Conservation (phyloP, 2,888 invertebrate genomes). For the Cybosia mesomella region DNA sequence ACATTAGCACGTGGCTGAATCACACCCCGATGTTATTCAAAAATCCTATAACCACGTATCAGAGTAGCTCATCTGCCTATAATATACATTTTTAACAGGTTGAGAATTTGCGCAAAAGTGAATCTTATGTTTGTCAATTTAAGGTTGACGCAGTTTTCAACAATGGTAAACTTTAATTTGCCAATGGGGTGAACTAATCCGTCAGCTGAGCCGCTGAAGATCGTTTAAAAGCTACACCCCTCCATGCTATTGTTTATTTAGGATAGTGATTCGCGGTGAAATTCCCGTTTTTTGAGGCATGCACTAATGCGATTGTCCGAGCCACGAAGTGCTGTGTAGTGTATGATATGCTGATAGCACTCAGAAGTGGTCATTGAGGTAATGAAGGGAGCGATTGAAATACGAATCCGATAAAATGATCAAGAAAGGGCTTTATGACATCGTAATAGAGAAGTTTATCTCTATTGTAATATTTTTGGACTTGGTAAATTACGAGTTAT, state of each 20-base stretch:
- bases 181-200: constrained; percentile 81
- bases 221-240: constrained; percentile 84
- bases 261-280: constrained; percentile 82
- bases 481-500: too few species aligned
- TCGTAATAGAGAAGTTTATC: constrained; percentile 32
- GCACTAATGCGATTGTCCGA: constrained; percentile 82
- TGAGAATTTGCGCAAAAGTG: constrained; percentile 38
- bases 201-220: constrained; percentile 84
- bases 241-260: constrained; percentile 85
- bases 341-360: constrained; percentile 66
- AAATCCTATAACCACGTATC: constrained; percentile 83
- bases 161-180: constrained; percentile 57
- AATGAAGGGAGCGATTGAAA: constrained; percentile 58
- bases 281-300: constrained; percentile 82
- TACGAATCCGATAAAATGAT: constrained; percentile 57
- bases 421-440: constrained; percentile 38
- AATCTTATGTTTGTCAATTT: constrained; percentile 37
- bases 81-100: constrained; percentile 23
- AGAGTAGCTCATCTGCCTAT: constrained; percentile 69
- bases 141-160: constrained; percentile 33
- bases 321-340: constrained; percentile 68
- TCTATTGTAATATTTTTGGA: not conserved
- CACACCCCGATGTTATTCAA: constrained; percentile 77
- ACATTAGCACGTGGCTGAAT: constrained; percentile 77
- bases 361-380: constrained; percentile 56